Conservation (phyloP, 2,113 vertebrate genomes). For the Terrapene triunguis region DNA sequence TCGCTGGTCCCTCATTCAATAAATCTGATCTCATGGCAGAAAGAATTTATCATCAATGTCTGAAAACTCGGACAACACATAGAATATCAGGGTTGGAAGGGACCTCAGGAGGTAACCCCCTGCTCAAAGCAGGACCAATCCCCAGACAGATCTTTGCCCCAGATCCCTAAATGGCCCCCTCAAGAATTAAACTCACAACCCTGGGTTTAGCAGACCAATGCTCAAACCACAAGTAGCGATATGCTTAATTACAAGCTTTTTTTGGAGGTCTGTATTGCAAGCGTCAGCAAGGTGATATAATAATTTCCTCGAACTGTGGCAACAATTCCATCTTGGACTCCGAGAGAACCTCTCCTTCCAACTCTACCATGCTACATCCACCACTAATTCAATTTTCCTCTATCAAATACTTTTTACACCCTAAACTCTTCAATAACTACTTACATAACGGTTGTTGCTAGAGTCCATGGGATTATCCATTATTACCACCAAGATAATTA, state of each 20-base stretch:
- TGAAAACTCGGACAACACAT: not conserved
- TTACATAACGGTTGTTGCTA: not conserved
- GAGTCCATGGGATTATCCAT: rapidly evolving
- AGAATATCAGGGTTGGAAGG: too few relatives aligned
- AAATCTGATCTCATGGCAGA: constrained; percentile 4
- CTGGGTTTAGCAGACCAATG: too few relatives aligned
- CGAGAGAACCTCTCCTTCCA: not conserved
- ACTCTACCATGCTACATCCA: not conserved
- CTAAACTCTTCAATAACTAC: not conserved
- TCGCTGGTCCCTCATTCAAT: rapidly evolving
- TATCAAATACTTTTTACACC: not conserved
- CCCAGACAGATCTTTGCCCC: too few relatives aligned
- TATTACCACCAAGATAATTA: not conserved
- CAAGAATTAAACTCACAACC: too few relatives aligned
- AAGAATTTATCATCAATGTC: rapidly evolving
- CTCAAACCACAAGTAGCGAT: not conserved
- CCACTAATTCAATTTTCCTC: not conserved
- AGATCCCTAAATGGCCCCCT: too few relatives aligned
- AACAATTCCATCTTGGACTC: not conserved
- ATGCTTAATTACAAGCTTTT: rapidly evolving
- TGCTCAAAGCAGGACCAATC: too few relatives aligned
- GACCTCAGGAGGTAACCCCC: too few relatives aligned
- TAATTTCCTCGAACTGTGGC: not conserved
- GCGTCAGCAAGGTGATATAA: rapidly evolving
- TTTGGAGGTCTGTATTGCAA: rapidly evolving